Base-by-base conservation (phyloP, 1,140 invertebrate genomes). In the Pogonomyrmex californicus region DNA sequence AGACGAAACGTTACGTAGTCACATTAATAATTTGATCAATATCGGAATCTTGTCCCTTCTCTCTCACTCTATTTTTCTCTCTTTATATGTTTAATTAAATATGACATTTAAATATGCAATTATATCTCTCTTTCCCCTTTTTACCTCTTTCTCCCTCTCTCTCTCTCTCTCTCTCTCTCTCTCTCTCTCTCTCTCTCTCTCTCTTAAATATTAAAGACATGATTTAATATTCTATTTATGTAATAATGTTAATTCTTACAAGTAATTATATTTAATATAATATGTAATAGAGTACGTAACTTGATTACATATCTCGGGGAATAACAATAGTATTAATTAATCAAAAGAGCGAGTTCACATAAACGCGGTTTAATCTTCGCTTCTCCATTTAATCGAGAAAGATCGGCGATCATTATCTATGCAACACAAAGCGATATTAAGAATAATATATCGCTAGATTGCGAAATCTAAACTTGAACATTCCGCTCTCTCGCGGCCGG, bases 71-170 rank as follows among this genome's bases (percentile, higher is more conserved):
- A 23, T 23, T 23, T 23, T 23, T 6, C 10, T 12, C 10, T 2
- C n/a, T 66, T 23, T n/a, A 38, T 66, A 3, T 30, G 0, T 33
- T 71, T 82, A 71, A 71, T 58, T 71, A 82, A 66, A 79, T 58
- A 44, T 70, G 23, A 41, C 54, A 71, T 71, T 54, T 82, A 60
- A 47, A 71, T 17, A 23, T 56, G 12, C 14, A n/a, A 38, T 23
- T 23, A 23, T 10, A 7, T 65, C 62, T 65, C 41, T 41, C 14
- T n/a, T 1, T 36, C 60, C 36, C 33, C 6, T 14, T 1, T 6
- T 2, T n/a, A 23, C 17, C 36, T 3, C 33, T 38, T 5, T n/a
- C 36, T n/a, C 2, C 4, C 30, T 14, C 56, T 56, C 56, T 58
- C 23, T 58, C 23, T 58, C 56, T 58, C 7, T 10, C 56, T 2